These are phyloP conservation scores for Ormyrus rosae DNA, from an alignment of 2,888 invertebrate genomes.

Conservation along the genomic window DNA sequence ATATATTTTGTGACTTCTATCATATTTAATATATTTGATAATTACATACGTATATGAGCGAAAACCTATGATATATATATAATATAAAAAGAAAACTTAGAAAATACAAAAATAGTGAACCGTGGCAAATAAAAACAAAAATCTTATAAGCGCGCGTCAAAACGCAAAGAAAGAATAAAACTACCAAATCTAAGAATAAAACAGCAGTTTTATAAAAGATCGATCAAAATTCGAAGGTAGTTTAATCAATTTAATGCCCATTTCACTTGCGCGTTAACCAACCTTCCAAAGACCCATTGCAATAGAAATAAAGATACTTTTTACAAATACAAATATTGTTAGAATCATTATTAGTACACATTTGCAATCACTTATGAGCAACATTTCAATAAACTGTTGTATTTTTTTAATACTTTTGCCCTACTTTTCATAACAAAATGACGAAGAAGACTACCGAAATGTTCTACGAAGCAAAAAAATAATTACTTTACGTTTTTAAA, in stretches of 20 bases:
- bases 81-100: constrained; percentile 54
- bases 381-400: neutral
- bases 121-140: constrained; percentile 58
- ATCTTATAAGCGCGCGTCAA: constrained; percentile 47
- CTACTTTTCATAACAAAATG: neutral
- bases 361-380: constrained; percentile 16
- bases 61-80: constrained; percentile 60
- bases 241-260: constrained; percentile 43
- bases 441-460: constrained; percentile 14
- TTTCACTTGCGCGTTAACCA: constrained; percentile 17
- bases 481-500: constrained; percentile 23
- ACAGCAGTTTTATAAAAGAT: neutral
- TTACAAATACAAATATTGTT: constrained; percentile 25
- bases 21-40: constrained; percentile 63
- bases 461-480: constrained; percentile 32
- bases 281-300: neutral
- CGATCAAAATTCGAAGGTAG: constrained; percentile 6
- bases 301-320: constrained; percentile 1
- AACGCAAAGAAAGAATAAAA: constrained; percentile 9
- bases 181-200: constrained; percentile 5
- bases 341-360: constrained; percentile 21
- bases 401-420: constrained; percentile 3
- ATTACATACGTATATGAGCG: constrained; percentile 63
- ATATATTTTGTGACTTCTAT: constrained; percentile 63
- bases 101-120: constrained; percentile 34